Conservation (phyloP, 2,888 invertebrate genomes). For the Caenorhabditis sp. region DNA sequence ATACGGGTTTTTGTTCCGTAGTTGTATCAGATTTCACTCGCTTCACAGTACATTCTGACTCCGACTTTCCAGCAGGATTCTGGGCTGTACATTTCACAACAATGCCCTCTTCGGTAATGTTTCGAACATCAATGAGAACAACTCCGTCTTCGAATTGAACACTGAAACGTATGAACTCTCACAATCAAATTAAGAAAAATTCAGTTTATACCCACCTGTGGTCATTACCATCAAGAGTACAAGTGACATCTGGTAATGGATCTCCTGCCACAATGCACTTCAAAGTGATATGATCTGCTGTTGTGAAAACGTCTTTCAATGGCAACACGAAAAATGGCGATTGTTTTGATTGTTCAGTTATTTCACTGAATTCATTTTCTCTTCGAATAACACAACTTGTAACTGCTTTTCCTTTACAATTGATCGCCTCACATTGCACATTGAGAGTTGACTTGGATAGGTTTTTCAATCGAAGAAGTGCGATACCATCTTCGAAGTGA, state of each 20-base stretch:
- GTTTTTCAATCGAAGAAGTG: slow-evolving; percentile 40
- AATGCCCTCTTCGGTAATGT: slow-evolving; percentile 35
- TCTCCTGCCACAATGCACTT: slow-evolving; percentile 45
- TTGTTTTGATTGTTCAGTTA: slow-evolving; percentile 9
- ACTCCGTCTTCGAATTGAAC: slow-evolving; percentile 54
- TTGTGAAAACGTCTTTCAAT: slow-evolving; percentile 33
- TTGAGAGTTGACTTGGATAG: slow-evolving; percentile 12
- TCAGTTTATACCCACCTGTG: neutral
- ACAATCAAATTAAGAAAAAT: too few relatives aligned
- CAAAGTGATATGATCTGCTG: slow-evolving; percentile 12
- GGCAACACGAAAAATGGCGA: slow-evolving; percentile 47
- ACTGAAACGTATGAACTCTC: slow-evolving; percentile 21
- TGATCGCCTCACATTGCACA: slow-evolving; percentile 48
- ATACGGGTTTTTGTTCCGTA: slow-evolving; percentile 42
- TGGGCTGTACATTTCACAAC: slow-evolving; percentile 33
- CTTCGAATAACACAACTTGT: slow-evolving; percentile 30
- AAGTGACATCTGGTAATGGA: slow-evolving; percentile 39
- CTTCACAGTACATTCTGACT: slow-evolving; percentile 30
- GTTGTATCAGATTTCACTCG: slow-evolving; percentile 14
- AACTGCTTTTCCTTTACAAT: slow-evolving; percentile 40
- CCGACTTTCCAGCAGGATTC: slow-evolving; percentile 28
- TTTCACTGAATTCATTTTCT: neutral
- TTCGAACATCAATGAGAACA: slow-evolving; percentile 33
- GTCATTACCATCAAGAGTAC: slow-evolving; percentile 28
- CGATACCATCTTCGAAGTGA: slow-evolving; percentile 58